These are phyloP conservation scores for Eilema sororculum DNA, from an alignment of 2,888 invertebrate species.

Conservation along the genomic window DNA sequence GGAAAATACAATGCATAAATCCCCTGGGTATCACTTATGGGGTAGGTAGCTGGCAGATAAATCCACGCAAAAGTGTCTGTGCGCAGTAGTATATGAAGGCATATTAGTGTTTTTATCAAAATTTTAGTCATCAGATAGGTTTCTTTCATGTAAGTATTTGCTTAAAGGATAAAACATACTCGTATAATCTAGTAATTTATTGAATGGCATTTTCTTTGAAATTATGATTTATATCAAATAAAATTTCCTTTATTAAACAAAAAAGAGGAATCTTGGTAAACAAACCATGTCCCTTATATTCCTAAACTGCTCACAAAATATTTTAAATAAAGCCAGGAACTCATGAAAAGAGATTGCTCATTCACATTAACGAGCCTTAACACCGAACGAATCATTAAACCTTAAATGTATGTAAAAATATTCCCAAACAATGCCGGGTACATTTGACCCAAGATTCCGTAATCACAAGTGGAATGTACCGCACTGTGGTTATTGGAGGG, in stretches of 20 bases:
- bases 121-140: too few relatives aligned
- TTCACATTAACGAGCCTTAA: constrained; percentile 49
- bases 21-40: too few relatives aligned
- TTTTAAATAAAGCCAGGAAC: constrained; percentile 41
- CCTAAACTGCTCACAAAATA: constrained; percentile 32
- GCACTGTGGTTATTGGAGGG: constrained; percentile 52
- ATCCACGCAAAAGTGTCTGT: too few relatives aligned
- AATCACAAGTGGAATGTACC: constrained; percentile 61
- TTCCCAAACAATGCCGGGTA: constrained; percentile 54
- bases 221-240: too few relatives aligned
- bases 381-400: constrained; percentile 50
- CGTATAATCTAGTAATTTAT: too few relatives aligned
- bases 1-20: too few relatives aligned
- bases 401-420: constrained; percentile 58
- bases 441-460: constrained; percentile 56
- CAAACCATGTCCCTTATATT: neutral
- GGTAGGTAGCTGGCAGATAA: too few relatives aligned
- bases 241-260: neutral
- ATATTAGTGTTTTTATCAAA: neutral
- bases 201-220: too few relatives aligned
- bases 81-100: too few relatives aligned
- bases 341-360: constrained; percentile 52
- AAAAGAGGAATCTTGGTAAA: neutral
- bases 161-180: too few relatives aligned
- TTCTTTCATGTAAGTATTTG: too few relatives aligned